Conservation (phyloP, 2,797 vertebrate genomes). For the Mormyrops boulengeri region DNA sequence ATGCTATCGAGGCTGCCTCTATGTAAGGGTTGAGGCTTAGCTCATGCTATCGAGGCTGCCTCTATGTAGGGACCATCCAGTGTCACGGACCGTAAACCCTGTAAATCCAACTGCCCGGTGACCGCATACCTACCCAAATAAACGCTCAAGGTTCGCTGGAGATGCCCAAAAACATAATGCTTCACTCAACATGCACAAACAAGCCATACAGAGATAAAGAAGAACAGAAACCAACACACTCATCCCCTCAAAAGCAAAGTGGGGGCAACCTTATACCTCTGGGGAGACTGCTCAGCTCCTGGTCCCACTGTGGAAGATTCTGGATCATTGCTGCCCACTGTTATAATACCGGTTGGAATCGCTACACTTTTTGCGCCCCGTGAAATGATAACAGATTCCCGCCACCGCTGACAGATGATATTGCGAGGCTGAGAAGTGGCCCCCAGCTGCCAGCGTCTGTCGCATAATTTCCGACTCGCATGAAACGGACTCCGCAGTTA, state of each 20-base stretch:
- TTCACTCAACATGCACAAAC: background rate
- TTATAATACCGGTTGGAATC: background rate
- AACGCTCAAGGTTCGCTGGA: background rate
- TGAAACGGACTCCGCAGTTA: background rate
- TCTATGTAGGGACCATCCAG: background rate
- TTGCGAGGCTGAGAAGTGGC: background rate
- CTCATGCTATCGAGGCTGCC: background rate
- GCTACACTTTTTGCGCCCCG: background rate
- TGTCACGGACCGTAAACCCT: background rate
- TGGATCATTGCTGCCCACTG: background rate
- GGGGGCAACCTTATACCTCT: background rate
- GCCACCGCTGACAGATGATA: background rate
- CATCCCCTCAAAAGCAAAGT: background rate
- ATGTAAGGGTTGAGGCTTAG: background rate
- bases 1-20: background rate
- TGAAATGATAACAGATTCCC: background rate
- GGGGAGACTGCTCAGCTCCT: background rate
- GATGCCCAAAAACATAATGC: background rate
- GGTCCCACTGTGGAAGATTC: background rate
- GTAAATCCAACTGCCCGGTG: background rate
- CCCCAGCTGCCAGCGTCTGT: background rate
- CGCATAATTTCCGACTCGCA: background rate
- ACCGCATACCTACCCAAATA: background rate
- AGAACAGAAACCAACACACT: background rate
- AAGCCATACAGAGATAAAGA: background rate